phyloP scores from a whole-genome alignment of 1,140 invertebrate species.

The Cylas formicarius region DNA sequence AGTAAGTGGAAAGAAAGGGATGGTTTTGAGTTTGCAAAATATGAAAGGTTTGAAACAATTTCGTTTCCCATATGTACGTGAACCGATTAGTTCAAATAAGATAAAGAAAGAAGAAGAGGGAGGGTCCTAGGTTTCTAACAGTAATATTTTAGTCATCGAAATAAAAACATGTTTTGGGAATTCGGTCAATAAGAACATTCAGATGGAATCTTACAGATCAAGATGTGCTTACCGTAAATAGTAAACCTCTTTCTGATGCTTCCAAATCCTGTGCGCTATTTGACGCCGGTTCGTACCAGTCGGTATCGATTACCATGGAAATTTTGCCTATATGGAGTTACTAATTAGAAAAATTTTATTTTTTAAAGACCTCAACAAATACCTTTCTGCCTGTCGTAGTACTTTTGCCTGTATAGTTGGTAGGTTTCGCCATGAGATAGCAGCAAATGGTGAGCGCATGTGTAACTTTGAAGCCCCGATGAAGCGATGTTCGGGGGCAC shows the following conservation, averaged over 20 bases:
- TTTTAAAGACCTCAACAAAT: background rate
- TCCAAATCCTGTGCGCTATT: slow-evolving; percentile 10
- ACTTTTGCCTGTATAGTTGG: slow-evolving; percentile 36
- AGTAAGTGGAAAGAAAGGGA: too few relatives aligned
- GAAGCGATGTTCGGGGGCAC: slow-evolving; percentile 9
- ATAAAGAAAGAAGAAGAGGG: too few relatives aligned
- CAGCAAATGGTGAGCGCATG: slow-evolving; percentile 42
- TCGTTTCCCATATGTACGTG: too few relatives aligned
- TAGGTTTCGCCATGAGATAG: slow-evolving; percentile 43
- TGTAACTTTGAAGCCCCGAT: slow-evolving; percentile 39
- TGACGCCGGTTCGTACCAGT: slow-evolving; percentile 19
- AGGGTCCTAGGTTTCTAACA: too few relatives aligned
- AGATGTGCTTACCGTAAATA: slow-evolving; percentile 13
- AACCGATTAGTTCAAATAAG: too few relatives aligned
- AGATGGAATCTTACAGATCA: slow-evolving; percentile 4
- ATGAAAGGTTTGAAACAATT: too few relatives aligned
- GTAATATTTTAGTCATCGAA: too few relatives aligned
- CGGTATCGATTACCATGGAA: slow-evolving; percentile 15
- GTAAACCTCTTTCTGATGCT: slow-evolving; percentile 10
- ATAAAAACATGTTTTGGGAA: too few relatives aligned
- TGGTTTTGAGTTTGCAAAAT: too few relatives aligned
- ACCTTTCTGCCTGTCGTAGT: slow-evolving; percentile 12
- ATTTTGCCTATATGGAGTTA: slow-evolving; percentile 19
- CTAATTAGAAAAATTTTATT: too few relatives aligned
- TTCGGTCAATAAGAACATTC: too few relatives aligned